These are phyloP conservation scores for Pagrus major DNA, from an alignment of 2,113 vertebrate genomes.

Conservation along the genomic window DNA sequence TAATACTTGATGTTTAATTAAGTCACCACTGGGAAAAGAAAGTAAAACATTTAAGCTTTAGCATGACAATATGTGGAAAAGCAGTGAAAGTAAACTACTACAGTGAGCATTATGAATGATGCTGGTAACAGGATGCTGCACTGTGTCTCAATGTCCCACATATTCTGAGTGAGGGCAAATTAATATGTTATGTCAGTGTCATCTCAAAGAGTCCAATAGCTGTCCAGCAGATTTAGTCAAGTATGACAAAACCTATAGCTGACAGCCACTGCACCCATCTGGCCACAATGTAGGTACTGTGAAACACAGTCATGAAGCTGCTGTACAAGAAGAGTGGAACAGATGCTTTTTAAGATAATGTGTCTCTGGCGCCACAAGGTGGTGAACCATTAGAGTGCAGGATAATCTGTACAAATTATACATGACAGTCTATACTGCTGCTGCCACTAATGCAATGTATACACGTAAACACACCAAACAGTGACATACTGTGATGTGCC, in stretches of 20 bases:
- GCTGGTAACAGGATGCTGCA: neutral
- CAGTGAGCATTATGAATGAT: neutral
- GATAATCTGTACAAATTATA: neutral
- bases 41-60: neutral
- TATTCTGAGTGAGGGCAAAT: constrained; percentile 7
- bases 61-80: neutral
- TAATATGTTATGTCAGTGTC: neutral
- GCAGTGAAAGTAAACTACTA: neutral
- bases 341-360: constrained; percentile 1
- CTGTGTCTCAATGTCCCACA: neutral
- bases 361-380: constrained; percentile 46
- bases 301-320: constrained; percentile 14
- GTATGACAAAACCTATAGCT: constrained; percentile 6
- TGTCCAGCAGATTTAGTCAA: neutral
- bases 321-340: neutral
- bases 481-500: neutral
- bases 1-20: neutral
- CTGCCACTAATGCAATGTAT: neutral
- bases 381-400: constrained; percentile 41
- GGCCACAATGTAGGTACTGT: neutral
- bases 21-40: neutral
- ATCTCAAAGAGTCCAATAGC: neutral
- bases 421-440: neutral
- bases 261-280: constrained; percentile 12
- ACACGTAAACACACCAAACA: neutral